Conservation (phyloP, 2,888 invertebrate species). For the Cactoblastis cactorum region DNA sequence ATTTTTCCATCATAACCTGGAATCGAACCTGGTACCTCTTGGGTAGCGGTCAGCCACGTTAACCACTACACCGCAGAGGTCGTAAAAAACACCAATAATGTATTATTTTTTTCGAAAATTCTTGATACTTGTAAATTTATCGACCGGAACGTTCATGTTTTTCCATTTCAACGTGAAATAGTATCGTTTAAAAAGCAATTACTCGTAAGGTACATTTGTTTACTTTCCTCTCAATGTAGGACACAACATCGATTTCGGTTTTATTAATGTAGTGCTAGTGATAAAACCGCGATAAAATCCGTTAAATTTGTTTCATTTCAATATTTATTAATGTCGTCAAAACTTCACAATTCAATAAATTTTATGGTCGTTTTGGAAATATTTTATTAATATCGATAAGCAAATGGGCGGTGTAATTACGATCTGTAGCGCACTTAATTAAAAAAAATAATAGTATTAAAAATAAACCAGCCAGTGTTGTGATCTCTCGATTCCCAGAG, state of each 20-base stretch:
- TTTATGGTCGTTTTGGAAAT: neutral
- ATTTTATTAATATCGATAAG: neutral
- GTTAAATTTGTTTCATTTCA: neutral
- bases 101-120: neutral
- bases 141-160: neutral
- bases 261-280: neutral
- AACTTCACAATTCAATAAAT: too few species aligned
- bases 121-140: neutral
- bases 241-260: neutral
- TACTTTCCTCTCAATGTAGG: neutral
- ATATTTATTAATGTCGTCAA: too few species aligned
- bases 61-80: too few species aligned
- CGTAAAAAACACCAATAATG: neutral
- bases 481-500: slow-evolving; percentile 2
- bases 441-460: too few species aligned
- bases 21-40: too few species aligned
- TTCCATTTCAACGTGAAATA: neutral
- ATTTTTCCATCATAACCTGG: too few species aligned
- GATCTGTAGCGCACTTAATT: neutral
- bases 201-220: neutral
- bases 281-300: neutral
- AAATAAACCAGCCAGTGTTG: neutral
- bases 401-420: neutral
- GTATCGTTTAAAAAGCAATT: neutral
- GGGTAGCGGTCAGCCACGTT: too few species aligned